A percentile compares a stretch with the other conserved stretches of the same genome.
Evolutionary conservation across 2,888 invertebrate genomes (phyloP).

Genomic region (Scaptomyza cyrtandrae): DNA sequence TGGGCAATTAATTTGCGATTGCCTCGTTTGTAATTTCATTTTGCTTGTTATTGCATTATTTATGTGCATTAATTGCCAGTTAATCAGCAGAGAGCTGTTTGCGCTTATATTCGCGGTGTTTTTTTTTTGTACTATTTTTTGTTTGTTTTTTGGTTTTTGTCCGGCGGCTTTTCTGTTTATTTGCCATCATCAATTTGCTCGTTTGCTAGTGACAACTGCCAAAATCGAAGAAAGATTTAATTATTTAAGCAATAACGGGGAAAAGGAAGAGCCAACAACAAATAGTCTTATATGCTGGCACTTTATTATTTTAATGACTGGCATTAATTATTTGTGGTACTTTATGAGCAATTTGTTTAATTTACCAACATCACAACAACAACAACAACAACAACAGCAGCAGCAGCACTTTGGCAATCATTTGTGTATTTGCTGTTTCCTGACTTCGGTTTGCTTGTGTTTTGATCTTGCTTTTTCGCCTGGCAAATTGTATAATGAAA

Average conservation of each 20-base stretch:
- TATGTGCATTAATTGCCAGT: constrained; percentile 59
- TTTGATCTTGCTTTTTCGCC: constrained; percentile 46
- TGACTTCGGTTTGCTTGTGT: constrained; percentile 36
- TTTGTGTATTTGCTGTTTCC: constrained; percentile 42
- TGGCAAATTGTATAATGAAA: constrained; percentile 78
- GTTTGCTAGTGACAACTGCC: constrained; percentile 34
- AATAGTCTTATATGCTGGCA: constrained; percentile 32
- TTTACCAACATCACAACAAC: constrained; percentile 36
- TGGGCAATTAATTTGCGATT: constrained; percentile 45
- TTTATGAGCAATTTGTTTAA: constrained; percentile 72
- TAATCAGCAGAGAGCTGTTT: constrained; percentile 41
- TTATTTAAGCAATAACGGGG: constrained; percentile 52
- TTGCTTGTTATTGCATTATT: constrained; percentile 55
- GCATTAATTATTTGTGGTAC: constrained; percentile 73
- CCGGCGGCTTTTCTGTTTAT: constrained; percentile 14
- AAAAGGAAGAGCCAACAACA: constrained; percentile 18
- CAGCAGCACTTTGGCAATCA: constrained; percentile 32
- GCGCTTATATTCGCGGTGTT: not conserved
- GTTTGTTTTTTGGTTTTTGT: constrained; percentile 1
- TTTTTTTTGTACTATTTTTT: constrained; percentile 3
- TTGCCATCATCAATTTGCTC: constrained; percentile 38
- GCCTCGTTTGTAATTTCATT: constrained; percentile 38
- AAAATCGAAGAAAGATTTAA: constrained; percentile 52
- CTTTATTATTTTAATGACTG: constrained; percentile 73
- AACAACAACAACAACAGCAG: constrained; percentile 22